Percentiles rank a stretch among this genome's conserved stretches.
Conservation (phyloP, 2,888 invertebrate species). For the Gnatocerus cornutus region DNA sequence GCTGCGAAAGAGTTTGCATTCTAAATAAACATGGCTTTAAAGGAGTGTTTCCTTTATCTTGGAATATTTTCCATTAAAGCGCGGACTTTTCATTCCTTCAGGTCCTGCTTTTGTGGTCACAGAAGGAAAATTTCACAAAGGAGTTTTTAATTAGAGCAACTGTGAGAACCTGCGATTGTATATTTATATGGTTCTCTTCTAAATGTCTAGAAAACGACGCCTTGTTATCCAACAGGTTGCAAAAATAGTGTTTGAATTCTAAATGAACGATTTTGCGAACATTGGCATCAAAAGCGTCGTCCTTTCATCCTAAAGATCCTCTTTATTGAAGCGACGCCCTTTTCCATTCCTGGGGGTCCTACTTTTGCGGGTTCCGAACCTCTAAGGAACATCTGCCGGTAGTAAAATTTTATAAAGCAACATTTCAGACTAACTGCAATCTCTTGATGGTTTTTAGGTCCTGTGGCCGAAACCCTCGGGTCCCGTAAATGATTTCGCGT, state of each 20-base stretch:
- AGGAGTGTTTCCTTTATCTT: too few relatives aligned
- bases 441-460: conserved; percentile 17
- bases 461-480: conserved; percentile 17
- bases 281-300: background rate
- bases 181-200: too few relatives aligned
- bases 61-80: too few relatives aligned
- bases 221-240: background rate
- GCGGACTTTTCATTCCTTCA: too few relatives aligned
- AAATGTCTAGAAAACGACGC: too few relatives aligned
- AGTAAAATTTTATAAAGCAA: conserved; percentile 22
- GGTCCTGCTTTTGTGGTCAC: too few relatives aligned
- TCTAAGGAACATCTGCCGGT: conserved; percentile 8
- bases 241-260: background rate
- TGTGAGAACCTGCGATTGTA: too few relatives aligned
- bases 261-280: background rate
- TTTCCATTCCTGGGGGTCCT: conserved; percentile 3
- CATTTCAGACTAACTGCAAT: conserved; percentile 23
- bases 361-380: background rate
- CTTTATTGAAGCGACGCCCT: background rate
- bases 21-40: too few relatives aligned
- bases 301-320: background rate
- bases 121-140: too few relatives aligned
- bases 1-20: background rate
- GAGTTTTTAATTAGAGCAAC: too few relatives aligned
- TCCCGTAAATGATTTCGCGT: conserved; percentile 22